Evolutionary conservation across 2,113 vertebrate genomes (phyloP).

Genomic region (Pterocles orientalis): DNA sequence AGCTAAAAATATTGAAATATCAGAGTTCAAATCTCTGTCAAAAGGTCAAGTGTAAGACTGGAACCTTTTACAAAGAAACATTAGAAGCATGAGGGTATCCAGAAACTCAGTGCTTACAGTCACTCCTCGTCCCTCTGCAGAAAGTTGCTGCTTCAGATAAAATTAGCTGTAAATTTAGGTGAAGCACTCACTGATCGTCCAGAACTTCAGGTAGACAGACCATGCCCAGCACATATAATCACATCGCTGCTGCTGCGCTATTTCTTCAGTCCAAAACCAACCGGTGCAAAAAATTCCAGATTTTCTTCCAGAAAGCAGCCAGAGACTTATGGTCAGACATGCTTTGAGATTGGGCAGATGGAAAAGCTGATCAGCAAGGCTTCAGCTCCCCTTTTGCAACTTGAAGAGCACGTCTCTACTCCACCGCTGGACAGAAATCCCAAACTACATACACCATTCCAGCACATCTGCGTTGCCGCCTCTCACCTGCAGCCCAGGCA

Average conservation of each 20-base stretch:
- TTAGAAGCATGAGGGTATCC: not conserved
- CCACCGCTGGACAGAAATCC: not conserved
- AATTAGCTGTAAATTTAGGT: not conserved
- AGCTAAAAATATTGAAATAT: constrained; percentile 65
- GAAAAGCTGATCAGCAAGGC: not conserved
- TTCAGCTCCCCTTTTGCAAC: not conserved
- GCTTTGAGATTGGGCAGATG: not conserved
- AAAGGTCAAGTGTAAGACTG: constrained; percentile 60
- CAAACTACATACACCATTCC: not conserved
- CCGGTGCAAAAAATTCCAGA: not conserved
- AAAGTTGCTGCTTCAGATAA: not conserved
- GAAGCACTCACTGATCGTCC: not conserved
- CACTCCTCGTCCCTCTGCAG: not conserved
- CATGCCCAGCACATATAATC: not conserved
- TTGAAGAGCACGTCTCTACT: not conserved
- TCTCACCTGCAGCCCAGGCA: not conserved
- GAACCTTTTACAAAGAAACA: constrained; percentile 10
- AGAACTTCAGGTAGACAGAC: not conserved
- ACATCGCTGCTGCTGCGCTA: not conserved
- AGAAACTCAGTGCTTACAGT: not conserved
- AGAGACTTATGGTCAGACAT: not conserved
- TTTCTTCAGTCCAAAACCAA: not conserved
- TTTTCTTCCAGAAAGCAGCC: not conserved
- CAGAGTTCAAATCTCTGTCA: constrained; percentile 21
- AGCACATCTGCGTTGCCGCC: not conserved